A percentile compares a stretch with the other conserved stretches of the same genome.
phyloP scores from a whole-genome alignment of 2,888 invertebrate species.

The Machimus rusticus region DNA sequence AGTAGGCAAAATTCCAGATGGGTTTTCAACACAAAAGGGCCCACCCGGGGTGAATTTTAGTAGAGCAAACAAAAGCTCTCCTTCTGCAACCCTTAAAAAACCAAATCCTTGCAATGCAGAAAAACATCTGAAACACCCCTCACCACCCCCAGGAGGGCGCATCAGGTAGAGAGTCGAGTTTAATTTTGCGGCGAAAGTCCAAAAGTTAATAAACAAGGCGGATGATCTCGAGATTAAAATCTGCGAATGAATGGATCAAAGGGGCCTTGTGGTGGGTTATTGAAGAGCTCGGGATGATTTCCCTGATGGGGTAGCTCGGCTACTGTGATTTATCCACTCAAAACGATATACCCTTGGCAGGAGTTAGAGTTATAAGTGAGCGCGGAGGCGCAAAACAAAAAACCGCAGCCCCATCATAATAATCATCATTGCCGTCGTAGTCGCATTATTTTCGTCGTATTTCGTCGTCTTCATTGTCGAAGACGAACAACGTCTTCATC shows the following conservation, averaged over 20 bases:
- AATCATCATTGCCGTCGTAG: neutral
- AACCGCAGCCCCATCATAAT: neutral
- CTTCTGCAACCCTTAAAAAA: neutral
- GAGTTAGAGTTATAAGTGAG: neutral
- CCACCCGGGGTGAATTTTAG: slow-evolving; percentile 7
- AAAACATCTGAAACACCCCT: neutral
- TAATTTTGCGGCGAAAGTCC: slow-evolving; percentile 38
- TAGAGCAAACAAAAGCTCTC: neutral
- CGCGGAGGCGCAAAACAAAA: neutral
- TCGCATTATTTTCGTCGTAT: neutral
- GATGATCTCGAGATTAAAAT: slow-evolving; percentile 33
- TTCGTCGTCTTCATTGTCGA: neutral
- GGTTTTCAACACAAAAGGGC: neutral
- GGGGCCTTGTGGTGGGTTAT: slow-evolving; percentile 21
- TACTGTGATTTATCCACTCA: slow-evolving; percentile 9
- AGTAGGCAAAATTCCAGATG: neutral
- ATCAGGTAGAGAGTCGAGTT: slow-evolving; percentile 10
- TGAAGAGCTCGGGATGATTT: slow-evolving; percentile 18
- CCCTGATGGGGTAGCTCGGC: slow-evolving; percentile 28
- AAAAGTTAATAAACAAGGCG: slow-evolving; percentile 33
- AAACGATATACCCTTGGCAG: neutral
- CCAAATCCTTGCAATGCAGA: neutral
- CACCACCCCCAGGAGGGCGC: neutral
- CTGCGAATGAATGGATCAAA: slow-evolving; percentile 32
- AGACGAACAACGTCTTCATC: neutral